Base-by-base conservation (phyloP, 2,888 invertebrate species). In the Lucinisca nassula region DNA sequence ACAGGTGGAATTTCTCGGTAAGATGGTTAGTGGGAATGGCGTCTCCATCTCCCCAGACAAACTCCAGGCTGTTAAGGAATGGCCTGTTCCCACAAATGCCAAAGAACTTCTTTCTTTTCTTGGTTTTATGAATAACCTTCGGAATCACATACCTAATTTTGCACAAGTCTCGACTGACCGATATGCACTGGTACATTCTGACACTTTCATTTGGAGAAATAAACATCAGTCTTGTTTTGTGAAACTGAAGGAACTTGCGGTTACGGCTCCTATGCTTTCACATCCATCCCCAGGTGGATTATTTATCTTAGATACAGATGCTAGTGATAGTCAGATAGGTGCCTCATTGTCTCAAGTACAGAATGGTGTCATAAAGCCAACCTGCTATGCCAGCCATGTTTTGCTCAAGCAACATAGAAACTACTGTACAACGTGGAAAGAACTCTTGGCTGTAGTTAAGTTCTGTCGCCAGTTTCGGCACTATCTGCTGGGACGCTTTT, bases 381-480 rank as follows among this genome's bases (percentile, higher is more conserved):
- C 83, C 10, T 35, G 61, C 32, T 85, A 72, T 70, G 76, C 40
- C 17, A 85, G 83, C 30, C 32, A 58, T 32, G 37, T 61, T 0
- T 61, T 86, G 27, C 2, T 38, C 0, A 24, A n/a, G 27, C 27
- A 37, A 8, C 79, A 88, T 21, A 4, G 75, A 10, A 51, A 61
- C 17, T 88, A 82, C 58, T 88, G 88, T 17, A 77, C 73, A 3
- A 89, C 87, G 14, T 27, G 72, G 0, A 82, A 72, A 17, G 85
- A 89, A 58, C 35, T 85, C 21, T 38, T 88, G 21, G 88, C 76
- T 1, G 82, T 87, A 14, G 80, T 86, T 0, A 74, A 32, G 4
- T 82, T 85, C 32, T 61, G 72, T 2, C 21, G 79, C n/a, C 82
- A 79, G 27, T n/a, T n/a, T n/a, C n/a, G n/a, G n/a, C n/a, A n/a